Conservation (phyloP, 2,797 vertebrate genomes). For the Poeciliopsis presidionis region DNA sequence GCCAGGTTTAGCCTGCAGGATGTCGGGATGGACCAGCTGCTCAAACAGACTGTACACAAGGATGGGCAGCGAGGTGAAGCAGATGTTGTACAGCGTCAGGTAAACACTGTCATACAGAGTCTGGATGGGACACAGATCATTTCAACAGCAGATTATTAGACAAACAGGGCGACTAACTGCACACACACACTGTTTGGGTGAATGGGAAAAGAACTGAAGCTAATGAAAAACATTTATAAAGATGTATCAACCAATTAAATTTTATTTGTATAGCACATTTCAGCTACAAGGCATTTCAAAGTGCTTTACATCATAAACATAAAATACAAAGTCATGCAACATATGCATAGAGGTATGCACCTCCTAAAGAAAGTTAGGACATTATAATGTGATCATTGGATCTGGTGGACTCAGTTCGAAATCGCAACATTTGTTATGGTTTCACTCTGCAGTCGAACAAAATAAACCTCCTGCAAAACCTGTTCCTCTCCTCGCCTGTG, state of each 20-base stretch:
- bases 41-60: conserved; percentile 98
- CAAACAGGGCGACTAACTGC: background rate
- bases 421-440: no score
- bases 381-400: background rate
- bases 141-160: conserved; percentile 31
- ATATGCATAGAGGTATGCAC: no score
- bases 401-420: no score
- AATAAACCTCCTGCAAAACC: no score
- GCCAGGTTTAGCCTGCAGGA: conserved; percentile 91
- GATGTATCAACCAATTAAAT: no score
- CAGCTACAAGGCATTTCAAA: no score
- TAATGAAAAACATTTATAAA: background rate
- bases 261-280: no score
- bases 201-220: background rate
- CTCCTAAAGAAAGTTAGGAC: no score
- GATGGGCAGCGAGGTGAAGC: conserved; percentile 98
- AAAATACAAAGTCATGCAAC: no score
- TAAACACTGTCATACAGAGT: conserved; percentile 98
- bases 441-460: no score
- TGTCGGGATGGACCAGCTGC: conserved; percentile 94
- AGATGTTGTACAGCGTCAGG: conserved; percentile 99
- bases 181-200: background rate
- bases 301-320: no score
- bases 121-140: conserved; percentile 73
- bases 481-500: no score